These are phyloP conservation scores for Dreissena polymorpha DNA, from an alignment of 1,140 invertebrate genomes.

Conservation along the genomic window DNA sequence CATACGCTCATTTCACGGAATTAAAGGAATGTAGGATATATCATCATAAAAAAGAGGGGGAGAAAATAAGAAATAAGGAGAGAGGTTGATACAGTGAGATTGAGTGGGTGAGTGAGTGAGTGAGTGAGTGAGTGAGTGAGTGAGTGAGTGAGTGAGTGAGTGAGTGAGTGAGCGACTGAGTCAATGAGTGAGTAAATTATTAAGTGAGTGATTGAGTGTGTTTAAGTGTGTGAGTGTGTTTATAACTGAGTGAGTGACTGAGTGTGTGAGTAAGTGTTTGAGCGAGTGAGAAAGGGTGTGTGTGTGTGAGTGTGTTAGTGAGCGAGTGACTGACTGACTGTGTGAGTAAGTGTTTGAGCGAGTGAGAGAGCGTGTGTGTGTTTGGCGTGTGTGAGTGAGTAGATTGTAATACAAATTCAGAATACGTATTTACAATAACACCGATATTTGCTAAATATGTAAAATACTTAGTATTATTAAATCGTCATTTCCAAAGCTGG, in stretches of 20 bases:
- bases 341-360: background rate
- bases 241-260: background rate
- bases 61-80: background rate
- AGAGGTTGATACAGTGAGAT: background rate
- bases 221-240: constrained; percentile 4
- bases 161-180: constrained; percentile 11
- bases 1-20: background rate
- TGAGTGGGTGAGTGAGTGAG: background rate
- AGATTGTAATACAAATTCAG: no score
- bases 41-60: background rate
- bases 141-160: constrained; percentile 31
- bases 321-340: background rate
- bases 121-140: constrained; percentile 12
- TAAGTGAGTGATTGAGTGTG: constrained; percentile 9
- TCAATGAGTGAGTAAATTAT: background rate
- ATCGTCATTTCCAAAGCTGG: no score
- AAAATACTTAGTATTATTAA: no score
- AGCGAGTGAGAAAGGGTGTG: constrained; percentile 5
- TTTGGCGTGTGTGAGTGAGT: background rate
- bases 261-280: constrained; percentile 1
- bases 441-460: no score
- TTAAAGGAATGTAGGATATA: no score
- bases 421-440: no score
- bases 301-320: constrained; percentile 8
- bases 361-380: background rate